phyloP scores from a whole-genome alignment of 2,113 vertebrate genomes.

The Connochaetes taurinus region DNA sequence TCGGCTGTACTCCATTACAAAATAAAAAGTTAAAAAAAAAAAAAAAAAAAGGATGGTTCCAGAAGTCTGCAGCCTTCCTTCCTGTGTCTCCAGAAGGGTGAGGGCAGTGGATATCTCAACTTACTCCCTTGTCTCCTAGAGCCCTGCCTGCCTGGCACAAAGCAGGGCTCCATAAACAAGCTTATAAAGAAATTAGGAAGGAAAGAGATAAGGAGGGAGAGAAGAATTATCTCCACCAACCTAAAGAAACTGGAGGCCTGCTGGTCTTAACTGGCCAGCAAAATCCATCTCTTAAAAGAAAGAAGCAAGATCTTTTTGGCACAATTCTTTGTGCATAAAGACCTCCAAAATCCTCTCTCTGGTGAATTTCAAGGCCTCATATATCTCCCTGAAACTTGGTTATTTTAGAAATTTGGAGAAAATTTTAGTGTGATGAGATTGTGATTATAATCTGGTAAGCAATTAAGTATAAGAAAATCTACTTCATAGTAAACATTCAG shows the following conservation, averaged over 20 bases:
- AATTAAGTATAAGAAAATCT: background rate
- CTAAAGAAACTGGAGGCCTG: background rate
- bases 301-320: background rate
- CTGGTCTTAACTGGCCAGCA: background rate
- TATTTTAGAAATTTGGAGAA: background rate
- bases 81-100: background rate
- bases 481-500: background rate
- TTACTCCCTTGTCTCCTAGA: background rate
- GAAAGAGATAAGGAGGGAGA: background rate
- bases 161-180: background rate
- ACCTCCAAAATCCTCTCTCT: background rate
- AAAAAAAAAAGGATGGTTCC: background rate
- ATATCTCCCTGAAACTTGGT: background rate
- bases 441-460: background rate
- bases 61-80: background rate
- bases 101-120: background rate
- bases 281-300: background rate
- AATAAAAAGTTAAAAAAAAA: background rate
- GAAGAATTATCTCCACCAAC: background rate
- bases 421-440: background rate
- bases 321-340: background rate
- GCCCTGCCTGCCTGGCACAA: no score
- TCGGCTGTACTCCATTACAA: background rate
- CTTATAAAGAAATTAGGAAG: background rate
- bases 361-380: background rate